phyloP scores from a whole-genome alignment of 2,888 invertebrate species.

The Dendrolimus houi region DNA sequence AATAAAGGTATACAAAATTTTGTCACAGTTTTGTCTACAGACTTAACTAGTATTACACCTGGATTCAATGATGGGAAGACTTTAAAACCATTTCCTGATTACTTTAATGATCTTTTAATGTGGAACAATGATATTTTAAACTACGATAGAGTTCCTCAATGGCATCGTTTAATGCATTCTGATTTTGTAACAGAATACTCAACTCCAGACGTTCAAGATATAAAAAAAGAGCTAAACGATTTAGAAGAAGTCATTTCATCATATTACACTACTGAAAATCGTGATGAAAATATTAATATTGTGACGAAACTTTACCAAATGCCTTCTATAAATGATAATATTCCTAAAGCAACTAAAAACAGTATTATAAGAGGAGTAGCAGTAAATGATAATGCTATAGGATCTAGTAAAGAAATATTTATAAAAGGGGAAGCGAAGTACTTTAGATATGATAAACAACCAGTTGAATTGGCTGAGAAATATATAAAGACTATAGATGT shows the following conservation, averaged over 20 bases:
- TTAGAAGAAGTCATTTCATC: constrained; percentile 6
- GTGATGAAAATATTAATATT: too few relatives aligned
- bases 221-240: constrained; percentile 18
- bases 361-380: too few relatives aligned
- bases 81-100: constrained; percentile 17
- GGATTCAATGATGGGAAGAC: neutral
- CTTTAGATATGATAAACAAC: constrained; percentile 12
- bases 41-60: neutral
- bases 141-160: constrained; percentile 20
- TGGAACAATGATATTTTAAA: constrained; percentile 40
- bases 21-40: neutral
- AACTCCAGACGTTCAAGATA: constrained; percentile 13
- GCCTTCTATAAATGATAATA: neutral
- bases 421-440: constrained; percentile 18
- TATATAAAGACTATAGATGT: neutral
- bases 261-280: neutral
- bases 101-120: constrained; percentile 35
- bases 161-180: constrained; percentile 18
- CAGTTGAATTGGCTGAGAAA: neutral
- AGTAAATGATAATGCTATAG: neutral
- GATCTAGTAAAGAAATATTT: constrained; percentile 9
- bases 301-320: neutral
- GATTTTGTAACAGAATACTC: constrained; percentile 10
- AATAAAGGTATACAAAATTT: neutral
- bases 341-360: neutral